phyloP scores from a whole-genome alignment of 2,113 vertebrate genomes.

The Lates calcarifer region DNA sequence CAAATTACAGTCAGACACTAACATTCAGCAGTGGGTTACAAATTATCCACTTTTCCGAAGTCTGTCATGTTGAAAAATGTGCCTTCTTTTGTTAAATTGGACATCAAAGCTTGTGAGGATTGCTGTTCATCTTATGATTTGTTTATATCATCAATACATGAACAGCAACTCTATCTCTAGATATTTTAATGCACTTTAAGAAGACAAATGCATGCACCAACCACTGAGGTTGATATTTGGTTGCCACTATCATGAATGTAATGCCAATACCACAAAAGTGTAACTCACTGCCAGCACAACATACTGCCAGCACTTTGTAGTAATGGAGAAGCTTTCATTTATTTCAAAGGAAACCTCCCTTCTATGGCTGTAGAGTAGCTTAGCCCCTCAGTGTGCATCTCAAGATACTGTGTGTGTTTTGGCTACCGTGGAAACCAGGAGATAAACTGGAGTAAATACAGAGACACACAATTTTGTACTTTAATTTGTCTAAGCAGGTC shows the following conservation, averaged over 20 bases:
- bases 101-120: slow-evolving; percentile 48
- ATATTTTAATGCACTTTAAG: slow-evolving; percentile 25
- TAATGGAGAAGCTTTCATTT: slow-evolving; percentile 57
- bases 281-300: slow-evolving; percentile 29
- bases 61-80: slow-evolving; percentile 33
- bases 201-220: slow-evolving; percentile 38
- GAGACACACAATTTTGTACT: slow-evolving; percentile 21
- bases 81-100: slow-evolving; percentile 35
- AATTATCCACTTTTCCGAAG: slow-evolving; percentile 11
- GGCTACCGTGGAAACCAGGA: slow-evolving; percentile 71
- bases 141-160: slow-evolving; percentile 53
- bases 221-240: not conserved
- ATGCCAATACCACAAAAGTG: slow-evolving; percentile 14
- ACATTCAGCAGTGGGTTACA: slow-evolving; percentile 11
- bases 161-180: slow-evolving; percentile 45
- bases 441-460: slow-evolving; percentile 34
- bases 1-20: slow-evolving; percentile 4
- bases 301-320: slow-evolving; percentile 36
- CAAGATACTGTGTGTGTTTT: slow-evolving; percentile 27
- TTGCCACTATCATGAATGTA: slow-evolving; percentile 29
- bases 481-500: slow-evolving; percentile 37
- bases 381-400: slow-evolving; percentile 41
- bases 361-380: slow-evolving; percentile 42
- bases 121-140: slow-evolving; percentile 41
- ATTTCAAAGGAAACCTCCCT: slow-evolving; percentile 52